Base-by-base conservation (phyloP, 2,797 vertebrate genomes). In the Neoniphon sammara region DNA sequence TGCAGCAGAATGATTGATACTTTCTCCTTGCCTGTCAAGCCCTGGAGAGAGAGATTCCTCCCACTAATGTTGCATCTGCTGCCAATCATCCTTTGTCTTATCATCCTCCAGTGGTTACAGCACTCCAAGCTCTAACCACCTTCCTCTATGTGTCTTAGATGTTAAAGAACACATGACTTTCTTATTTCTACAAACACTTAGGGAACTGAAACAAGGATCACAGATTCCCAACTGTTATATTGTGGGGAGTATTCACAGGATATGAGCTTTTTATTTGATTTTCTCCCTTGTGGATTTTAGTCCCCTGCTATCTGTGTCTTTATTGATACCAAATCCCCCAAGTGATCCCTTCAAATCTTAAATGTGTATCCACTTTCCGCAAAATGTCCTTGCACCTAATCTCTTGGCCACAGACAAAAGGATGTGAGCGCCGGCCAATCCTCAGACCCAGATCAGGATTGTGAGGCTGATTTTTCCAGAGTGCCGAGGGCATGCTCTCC, bases 361-460 rank as follows among this genome's bases (percentile, higher is more conserved):
- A 87, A 88, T 80, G 86, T 87, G 83, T 84, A 87, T 91, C 83
- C 75, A 76, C 77, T 92, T 81, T 80, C 78, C 82, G 58, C 78
- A 86, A 87, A 90, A 87, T 87, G 81, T 91, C 87, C 85, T 85
- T 31, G 23, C 78, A 66, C 62, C 78, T 89, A 92, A 93, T 91
- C 80, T 90, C 84, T 90, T 92, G 91, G 91, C 89, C 3, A 18
- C 64, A 87, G 85, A 92, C 83, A 70, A 91, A 89, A 91, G 83
- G 80, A 82, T 71, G 62, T 59, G 68, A 82, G 77, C 64, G 49
- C 54, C 31, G 68, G 74, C 72, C 77, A 50, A 73, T 54, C 78
- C 64, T 76, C 68, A 23, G 69, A 60, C 72, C 68, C 71, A 86
- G 70, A 69, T 83, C 79, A 50, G 47, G 66, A 70, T 70, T 66